These are phyloP conservation scores for Dissostichus mawsoni DNA, from an alignment of 2,113 vertebrate species.

Conservation along the genomic window DNA sequence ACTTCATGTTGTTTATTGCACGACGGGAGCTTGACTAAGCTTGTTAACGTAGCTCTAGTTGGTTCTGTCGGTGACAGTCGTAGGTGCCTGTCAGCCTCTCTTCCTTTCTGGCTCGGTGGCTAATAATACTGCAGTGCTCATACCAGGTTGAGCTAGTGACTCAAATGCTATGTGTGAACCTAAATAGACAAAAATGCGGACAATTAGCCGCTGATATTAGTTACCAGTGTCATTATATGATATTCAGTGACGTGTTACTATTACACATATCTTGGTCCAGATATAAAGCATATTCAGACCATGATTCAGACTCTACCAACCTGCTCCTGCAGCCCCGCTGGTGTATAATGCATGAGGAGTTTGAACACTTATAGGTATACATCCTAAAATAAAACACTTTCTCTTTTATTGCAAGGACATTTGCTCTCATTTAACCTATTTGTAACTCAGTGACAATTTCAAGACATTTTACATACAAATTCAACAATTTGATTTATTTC, in stretches of 20 bases:
- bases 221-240: neutral
- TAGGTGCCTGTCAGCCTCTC: slow-evolving; percentile 5
- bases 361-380: neutral
- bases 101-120: slow-evolving; percentile 3
- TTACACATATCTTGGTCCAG: neutral
- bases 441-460: neutral
- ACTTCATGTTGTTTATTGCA: neutral
- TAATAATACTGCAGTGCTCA: slow-evolving; percentile 47
- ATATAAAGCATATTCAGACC: neutral
- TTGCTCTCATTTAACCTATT: neutral
- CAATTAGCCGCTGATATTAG: neutral
- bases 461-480: neutral
- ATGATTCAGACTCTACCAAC: neutral
- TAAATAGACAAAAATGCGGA: neutral
- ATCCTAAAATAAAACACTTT: neutral
- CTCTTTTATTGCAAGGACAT: neutral
- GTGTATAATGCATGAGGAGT: neutral
- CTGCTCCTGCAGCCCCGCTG: neutral
- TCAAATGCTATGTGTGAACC: slow-evolving; percentile 1
- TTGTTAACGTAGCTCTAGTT: neutral
- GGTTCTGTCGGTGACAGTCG: neutral
- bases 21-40: neutral
- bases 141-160: neutral
- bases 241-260: neutral
- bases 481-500: neutral